A percentile compares a stretch with the other conserved stretches of the same genome.
Evolutionary conservation across 1,140 invertebrate species (phyloP).

Genomic region (Eumaeus atala): DNA sequence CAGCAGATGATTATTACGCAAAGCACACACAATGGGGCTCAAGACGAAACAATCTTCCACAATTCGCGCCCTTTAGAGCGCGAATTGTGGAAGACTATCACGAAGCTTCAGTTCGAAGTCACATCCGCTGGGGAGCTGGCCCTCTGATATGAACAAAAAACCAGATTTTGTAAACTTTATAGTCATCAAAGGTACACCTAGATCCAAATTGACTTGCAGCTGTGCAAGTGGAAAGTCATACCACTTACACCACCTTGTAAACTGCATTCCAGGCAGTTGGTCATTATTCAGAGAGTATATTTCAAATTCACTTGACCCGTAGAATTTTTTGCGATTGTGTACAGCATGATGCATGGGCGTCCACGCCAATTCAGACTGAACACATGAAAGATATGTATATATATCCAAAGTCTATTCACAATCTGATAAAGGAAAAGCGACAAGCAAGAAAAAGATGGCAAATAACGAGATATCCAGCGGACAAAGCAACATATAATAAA

Average conservation of each 20-base stretch:
- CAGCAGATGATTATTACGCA: conserved; percentile 22
- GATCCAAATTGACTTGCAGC: conserved; percentile 9
- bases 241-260: background rate
- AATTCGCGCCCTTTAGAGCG: conserved; percentile 18
- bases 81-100: conserved; percentile 8
- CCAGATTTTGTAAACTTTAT: conserved; percentile 29
- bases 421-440: conserved; percentile 21
- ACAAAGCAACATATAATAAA: conserved; percentile 24
- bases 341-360: conserved; percentile 24
- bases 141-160: conserved; percentile 18
- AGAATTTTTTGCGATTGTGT: conserved; percentile 22
- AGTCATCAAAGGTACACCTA: conserved; percentile 18
- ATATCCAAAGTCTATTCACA: conserved; percentile 7
- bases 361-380: background rate
- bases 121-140: conserved; percentile 26
- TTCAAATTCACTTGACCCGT: conserved; percentile 15
- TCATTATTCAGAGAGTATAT: conserved; percentile 12
- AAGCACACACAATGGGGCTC: conserved; percentile 25
- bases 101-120: conserved; percentile 7
- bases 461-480: background rate
- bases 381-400: background rate
- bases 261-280: conserved; percentile 25
- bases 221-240: background rate
- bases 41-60: conserved; percentile 14
- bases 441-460: conserved; percentile 23